Evolutionary conservation across 2,888 invertebrate species (phyloP), one percentile per base, ranked within the genome.

Genomic region (Nomada fucata): DNA sequence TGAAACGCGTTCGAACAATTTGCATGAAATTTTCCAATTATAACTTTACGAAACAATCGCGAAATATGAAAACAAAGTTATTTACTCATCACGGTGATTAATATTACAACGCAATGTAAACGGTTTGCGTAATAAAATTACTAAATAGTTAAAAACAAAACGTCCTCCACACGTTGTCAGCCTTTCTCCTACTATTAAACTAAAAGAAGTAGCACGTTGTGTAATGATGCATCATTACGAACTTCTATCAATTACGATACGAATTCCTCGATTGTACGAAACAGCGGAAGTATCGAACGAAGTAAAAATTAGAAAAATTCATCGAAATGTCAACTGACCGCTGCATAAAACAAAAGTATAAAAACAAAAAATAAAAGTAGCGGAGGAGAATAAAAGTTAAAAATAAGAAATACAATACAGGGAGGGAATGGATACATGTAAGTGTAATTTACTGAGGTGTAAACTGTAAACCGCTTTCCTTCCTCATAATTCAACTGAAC

Each of bases 381-480:
- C 11, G 23, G n/a, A 50, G 50, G 18, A 20, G 50, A 50, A 18
- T 44, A 15, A 23, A 50, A 69, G 47, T 13, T 47, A 47, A 13
- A 47, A 47, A 47, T 47, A 47, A 15, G 47, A 47, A 15, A 47
- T 47, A 15, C 20, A 0, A 55, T 1, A 55, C 18, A n/a, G 3
- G 10, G 50, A 53, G 4, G 15, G 29, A 53, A 26, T 15, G 2
- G 18, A 20, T 18, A 20, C 53, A 69, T 18, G 26, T 60, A 69
- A 75, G 53, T 69, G 68, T 75, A 61, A 69, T 42, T 60, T 55
- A 44, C 53, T 55, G 61, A 20, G 15, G 61, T 11, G 61, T 42
- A 69, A 69, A 44, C 61, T 11, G 61, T 42, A 69, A 69, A 44
- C 61, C 23, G 44, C 42, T 44, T 69, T 26, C 36, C 36, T 15